phyloP scores from a whole-genome alignment of 1,140 invertebrate genomes.

The Eupeodes corollae region DNA sequence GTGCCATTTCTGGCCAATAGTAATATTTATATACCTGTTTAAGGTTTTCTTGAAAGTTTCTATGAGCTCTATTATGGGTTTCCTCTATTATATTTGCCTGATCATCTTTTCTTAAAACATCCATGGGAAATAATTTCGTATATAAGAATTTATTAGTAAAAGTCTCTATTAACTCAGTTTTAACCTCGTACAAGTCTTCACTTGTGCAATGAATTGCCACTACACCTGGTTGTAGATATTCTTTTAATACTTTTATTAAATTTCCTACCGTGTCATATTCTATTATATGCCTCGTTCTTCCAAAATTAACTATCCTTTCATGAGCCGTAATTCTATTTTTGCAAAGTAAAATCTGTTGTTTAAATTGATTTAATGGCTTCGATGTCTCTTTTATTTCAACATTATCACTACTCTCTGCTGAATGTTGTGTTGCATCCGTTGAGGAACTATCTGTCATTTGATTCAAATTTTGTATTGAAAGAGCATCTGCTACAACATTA shows the following conservation, averaged over 20 bases:
- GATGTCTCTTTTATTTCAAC: not conserved
- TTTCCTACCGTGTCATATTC: not conserved
- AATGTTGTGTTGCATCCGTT: too few species aligned
- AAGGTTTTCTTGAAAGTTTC: slow-evolving; percentile 2
- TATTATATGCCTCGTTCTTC: slow-evolving; percentile 1
- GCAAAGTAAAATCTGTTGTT: slow-evolving; percentile 2
- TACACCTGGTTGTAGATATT: not conserved
- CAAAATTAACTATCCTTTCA: not conserved
- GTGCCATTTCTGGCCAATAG: too few species aligned
- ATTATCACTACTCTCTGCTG: not conserved
- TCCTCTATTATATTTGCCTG: slow-evolving; percentile 6
- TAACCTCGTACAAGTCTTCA: slow-evolving; percentile 4
- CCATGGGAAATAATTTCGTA: not conserved
- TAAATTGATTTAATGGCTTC: slow-evolving; percentile 3
- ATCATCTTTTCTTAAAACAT: not conserved
- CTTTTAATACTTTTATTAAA: slow-evolving; percentile 2
- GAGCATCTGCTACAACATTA: slow-evolving; percentile 9
- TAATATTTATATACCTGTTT: slow-evolving; percentile 4
- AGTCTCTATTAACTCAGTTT: not conserved
- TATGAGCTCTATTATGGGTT: too few species aligned
- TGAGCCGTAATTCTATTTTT: not conserved
- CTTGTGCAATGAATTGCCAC: not conserved
- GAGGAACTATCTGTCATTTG: not conserved
- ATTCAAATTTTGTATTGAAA: slow-evolving; percentile 3
- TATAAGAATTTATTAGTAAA: not conserved